Evolutionary conservation across 2,797 vertebrate species (phyloP).

Genomic region (Geotrypetes seraphini): DNA sequence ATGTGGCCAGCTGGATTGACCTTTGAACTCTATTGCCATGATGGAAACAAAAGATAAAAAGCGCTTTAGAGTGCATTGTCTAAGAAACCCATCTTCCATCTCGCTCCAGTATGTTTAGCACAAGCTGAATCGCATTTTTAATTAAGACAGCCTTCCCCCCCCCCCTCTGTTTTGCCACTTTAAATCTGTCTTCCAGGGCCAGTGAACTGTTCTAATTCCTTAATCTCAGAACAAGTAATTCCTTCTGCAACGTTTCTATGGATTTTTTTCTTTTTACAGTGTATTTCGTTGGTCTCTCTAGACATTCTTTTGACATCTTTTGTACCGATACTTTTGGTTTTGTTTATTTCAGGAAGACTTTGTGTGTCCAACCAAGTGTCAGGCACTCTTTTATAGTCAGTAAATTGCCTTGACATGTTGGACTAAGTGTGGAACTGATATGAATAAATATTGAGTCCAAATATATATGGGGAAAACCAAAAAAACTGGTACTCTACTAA

Average conservation of each 20-base stretch:
- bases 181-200: no score
- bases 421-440: no score
- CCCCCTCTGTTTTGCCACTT: slow-evolving; percentile 20
- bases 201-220: slow-evolving; percentile 9
- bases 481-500: no score
- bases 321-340: not conserved
- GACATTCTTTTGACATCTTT: not conserved
- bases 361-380: no score
- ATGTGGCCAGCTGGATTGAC: slow-evolving; percentile 42
- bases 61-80: no score
- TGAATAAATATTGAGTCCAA: no score
- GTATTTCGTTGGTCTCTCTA: slow-evolving; percentile 1
- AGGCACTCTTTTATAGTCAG: no score
- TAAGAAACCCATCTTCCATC: slow-evolving; percentile 8
- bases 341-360: no score
- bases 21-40: slow-evolving; percentile 40
- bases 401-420: no score
- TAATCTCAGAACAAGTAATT: slow-evolving; percentile 14
- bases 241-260: slow-evolving; percentile 4
- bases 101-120: slow-evolving; percentile 30
- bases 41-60: slow-evolving; percentile 47
- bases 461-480: no score
- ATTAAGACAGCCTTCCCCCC: slow-evolving; percentile 32
- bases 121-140: slow-evolving; percentile 35
- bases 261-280: not conserved